Evolutionary conservation across 1,140 invertebrate genomes (phyloP), one percentile per base, ranked within the genome.

Genomic region (Mamestra configurata): DNA sequence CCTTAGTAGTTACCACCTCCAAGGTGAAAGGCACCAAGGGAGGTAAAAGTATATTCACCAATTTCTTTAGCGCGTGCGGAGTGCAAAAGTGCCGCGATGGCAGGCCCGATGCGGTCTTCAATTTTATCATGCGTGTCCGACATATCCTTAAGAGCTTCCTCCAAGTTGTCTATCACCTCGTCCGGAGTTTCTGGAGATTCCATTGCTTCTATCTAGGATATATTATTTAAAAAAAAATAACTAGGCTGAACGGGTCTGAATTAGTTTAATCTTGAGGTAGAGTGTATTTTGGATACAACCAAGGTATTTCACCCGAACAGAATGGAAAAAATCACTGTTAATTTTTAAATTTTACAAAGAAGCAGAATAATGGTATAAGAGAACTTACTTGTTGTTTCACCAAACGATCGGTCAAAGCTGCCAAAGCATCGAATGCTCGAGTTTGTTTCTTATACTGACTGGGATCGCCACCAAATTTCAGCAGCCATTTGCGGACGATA

Each of bases 361-460:
- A n/a, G n/a, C n/a, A n/a, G n/a, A n/a, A n/a, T n/a, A n/a, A n/a
- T n/a, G n/a, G n/a, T n/a, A n/a, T n/a, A n/a, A n/a, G n/a, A 5
- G 24, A 40, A 84, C 88, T 87, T 81, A 93, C 93, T 73, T 94
- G 92, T 78, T 93, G 85, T 22, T 86, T 78, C 15, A 94, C 84
- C 2, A 94, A 86, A n/a, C 88, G 80, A 71, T 94, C 92, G 6
- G 89, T 88, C 4, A 94, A 82, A 20, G 87, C 84, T 4, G 92
- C 93, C 0, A 93, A 82, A 2, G 91, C 88, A 64, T 94, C 93
- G 46, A 93, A 94, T 0, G 92, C 92, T 6, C 88, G 83, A 6
- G 92, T 93, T 53, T 92, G 91, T 43, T 90, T 92, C 81, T 93
- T 93, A 78, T 92, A 93, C 31, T 88, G 82, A 24, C 83, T 87